Evolutionary conservation across 2,797 vertebrate genomes (phyloP), one percentile per base, ranked within the genome.

Genomic region (Melanotaenia maccullochi): DNA sequence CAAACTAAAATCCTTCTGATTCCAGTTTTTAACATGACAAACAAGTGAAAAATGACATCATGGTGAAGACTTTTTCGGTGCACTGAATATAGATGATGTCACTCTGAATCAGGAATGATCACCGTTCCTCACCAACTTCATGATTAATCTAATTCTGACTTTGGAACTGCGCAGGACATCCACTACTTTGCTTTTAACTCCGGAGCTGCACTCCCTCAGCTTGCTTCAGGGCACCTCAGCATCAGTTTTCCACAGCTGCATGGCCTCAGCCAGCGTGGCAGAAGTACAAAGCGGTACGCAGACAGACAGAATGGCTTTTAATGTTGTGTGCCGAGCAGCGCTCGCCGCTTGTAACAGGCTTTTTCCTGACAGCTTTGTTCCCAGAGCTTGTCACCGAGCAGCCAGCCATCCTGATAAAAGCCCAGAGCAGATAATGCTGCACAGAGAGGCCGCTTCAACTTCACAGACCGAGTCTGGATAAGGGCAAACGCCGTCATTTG

Each of bases 321-420:
- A 79, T 65, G 65, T 82, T 83, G 71, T 51, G 49, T 73, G 62
- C 57, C 76, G 68, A 65, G 76, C 40, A 0, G 69, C 6, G 11
- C 60, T 67, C 1, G 12, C 70, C 65, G 63, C 65, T 73, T 74
- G 66, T 75, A 81, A 83, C 74, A 49, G 78, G 73, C 76, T 82
- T 83, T 79, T 76, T 74, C 62, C 76, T 84, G 83, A 90, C 81
- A 89, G 87, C 86, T 89, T 89, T 90, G 87, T 87, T 88, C 82
- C 85, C 69, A 24, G 36, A 67, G 81, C 77, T 78, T 60, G 75
- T 84, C 82, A 79, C 71, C 6, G 76, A 80, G 76, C 84, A 72
- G 84, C 78, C 73, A 81, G 76, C 70, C 66, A 5, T 56, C 14
- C 69, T 74, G 87, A 85, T 88, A 80, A 88, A 90, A 89, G 84